phyloP scores from a whole-genome alignment of 2,888 invertebrate genomes.

The Noctua comes region DNA sequence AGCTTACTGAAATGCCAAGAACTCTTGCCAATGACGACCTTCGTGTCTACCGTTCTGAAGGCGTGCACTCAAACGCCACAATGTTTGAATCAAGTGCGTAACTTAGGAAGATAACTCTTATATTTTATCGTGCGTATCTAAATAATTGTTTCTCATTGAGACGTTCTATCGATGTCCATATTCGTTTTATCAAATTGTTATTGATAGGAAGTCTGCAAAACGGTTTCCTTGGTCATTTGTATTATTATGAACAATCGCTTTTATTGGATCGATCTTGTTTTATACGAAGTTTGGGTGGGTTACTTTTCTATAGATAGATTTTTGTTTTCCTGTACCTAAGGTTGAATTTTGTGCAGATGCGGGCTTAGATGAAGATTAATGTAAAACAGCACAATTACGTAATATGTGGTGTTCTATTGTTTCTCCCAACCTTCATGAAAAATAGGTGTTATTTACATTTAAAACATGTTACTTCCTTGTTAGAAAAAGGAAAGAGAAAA shows the following conservation, averaged over 20 bases:
- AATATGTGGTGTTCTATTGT: no score
- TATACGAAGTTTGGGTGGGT: constrained; percentile 40
- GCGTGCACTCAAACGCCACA: neutral
- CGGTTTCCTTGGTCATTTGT: constrained; percentile 67
- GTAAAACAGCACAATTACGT: no score
- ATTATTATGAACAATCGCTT: constrained; percentile 29
- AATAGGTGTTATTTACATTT: no score
- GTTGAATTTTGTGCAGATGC: no score
- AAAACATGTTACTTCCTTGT: no score
- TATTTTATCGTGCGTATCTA: constrained; percentile 75
- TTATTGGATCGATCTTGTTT: constrained; percentile 63
- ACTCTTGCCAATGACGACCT: neutral
- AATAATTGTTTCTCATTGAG: constrained; percentile 73
- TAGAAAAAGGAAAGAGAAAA: no score
- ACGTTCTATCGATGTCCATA: constrained; percentile 60
- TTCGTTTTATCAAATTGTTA: constrained; percentile 67
- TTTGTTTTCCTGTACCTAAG: no score
- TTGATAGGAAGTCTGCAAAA: constrained; percentile 67
- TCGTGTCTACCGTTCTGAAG: neutral
- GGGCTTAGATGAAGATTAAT: no score
- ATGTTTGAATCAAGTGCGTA: constrained; percentile 62
- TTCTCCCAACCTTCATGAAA: no score
- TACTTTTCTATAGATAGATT: constrained; percentile 12
- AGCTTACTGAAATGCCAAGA: neutral
- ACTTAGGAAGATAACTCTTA: constrained; percentile 49